Conservation (phyloP, 2,888 invertebrate species). For the Gibbula magus region DNA sequence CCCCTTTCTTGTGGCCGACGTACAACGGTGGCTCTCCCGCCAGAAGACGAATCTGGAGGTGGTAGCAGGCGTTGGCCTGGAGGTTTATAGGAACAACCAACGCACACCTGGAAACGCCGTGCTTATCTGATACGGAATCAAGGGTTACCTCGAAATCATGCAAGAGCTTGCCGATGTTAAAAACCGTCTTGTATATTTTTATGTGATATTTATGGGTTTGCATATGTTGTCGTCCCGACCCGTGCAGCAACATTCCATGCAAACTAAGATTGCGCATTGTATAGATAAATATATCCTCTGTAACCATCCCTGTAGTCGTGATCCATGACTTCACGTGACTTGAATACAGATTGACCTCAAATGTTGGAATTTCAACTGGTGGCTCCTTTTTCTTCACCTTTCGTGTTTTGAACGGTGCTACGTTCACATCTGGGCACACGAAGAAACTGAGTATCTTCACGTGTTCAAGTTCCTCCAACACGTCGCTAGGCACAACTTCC, state of each 20-base stretch:
- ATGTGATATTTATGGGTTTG: not conserved
- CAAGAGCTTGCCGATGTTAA: not conserved
- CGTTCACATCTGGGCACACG: not conserved
- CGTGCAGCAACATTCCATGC: not conserved
- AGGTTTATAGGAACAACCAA: not conserved
- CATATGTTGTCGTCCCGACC: constrained; percentile 7
- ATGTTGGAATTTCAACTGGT: not conserved
- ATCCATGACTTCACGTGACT: not conserved
- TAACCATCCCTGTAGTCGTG: not conserved
- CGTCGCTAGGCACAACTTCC: not conserved
- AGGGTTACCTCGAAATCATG: not conserved
- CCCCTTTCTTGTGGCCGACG: not conserved
- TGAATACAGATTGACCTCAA: not conserved
- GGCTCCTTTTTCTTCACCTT: not conserved
- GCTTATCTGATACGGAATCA: not conserved
- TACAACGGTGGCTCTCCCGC: not conserved
- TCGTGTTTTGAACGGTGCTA: not conserved
- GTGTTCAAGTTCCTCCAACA: not conserved
- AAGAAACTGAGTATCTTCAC: not conserved
- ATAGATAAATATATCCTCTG: not conserved
- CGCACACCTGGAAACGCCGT: not conserved
- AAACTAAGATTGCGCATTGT: not conserved
- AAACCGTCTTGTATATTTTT: not conserved
- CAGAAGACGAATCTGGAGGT: not conserved
- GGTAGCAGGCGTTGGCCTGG: not conserved